A percentile compares a stretch with the other conserved stretches of the same genome.
Evolutionary conservation across 2,797 vertebrate genomes (phyloP).

Genomic region (Peromyscus attwateri): DNA sequence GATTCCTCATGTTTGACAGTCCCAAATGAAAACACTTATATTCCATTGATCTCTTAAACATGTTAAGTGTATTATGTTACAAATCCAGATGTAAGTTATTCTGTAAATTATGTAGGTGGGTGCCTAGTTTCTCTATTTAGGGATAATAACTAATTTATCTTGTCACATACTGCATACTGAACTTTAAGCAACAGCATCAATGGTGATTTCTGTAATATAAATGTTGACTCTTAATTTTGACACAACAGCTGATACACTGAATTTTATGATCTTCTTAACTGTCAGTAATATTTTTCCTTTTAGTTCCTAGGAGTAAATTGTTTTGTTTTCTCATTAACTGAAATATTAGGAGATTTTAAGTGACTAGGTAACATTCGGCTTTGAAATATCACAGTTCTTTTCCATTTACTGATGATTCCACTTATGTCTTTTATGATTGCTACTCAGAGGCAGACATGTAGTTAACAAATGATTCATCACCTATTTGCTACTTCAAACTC

Average conservation of each 20-base stretch:
- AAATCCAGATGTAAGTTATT: background rate
- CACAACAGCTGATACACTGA: no score
- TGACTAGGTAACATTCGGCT: no score
- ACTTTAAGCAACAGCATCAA: background rate
- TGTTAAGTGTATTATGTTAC: background rate
- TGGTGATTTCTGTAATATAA: background rate
- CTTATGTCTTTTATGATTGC: no score
- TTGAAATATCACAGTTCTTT: no score
- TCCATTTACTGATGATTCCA: no score
- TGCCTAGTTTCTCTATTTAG: background rate
- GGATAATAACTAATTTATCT: background rate
- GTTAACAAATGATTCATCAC: background rate
- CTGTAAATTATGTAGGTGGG: background rate
- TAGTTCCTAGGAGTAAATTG: no score
- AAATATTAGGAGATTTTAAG: no score
- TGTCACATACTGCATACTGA: background rate
- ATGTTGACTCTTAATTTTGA: background rate
- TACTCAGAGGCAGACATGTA: conserved; percentile 34
- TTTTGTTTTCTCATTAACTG: no score
- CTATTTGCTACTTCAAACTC: background rate
- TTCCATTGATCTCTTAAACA: background rate
- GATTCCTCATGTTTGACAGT: background rate
- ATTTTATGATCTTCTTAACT: no score
- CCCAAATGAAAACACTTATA: background rate
- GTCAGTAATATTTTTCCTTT: no score